Base-by-base conservation (phyloP, 2,797 vertebrate species). In the Myotis findleyi region DNA sequence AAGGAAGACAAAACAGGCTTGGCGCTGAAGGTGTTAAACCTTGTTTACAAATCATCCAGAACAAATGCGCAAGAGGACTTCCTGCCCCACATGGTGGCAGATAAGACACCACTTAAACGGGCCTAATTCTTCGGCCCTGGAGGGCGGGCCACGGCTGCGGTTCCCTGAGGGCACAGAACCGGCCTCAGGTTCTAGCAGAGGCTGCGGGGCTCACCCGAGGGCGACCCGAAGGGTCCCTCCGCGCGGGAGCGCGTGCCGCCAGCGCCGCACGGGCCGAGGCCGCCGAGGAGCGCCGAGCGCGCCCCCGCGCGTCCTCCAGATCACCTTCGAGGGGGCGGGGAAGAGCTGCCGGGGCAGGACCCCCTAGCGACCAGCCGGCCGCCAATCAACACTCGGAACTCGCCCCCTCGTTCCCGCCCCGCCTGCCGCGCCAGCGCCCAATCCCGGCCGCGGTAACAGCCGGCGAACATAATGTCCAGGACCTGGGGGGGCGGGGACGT, bases 261-360 rank as follows among this genome's bases (percentile, higher is more conserved):
- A 0, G 91, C 64, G 41, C 44, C 47, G 3, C 3, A 27, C 8
- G 0, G 18, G 86, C 83, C 36, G 5, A 75, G 8, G 71, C 59
- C 0, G 27, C 49, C 1, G 0, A 0, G 1, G 1, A 6, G 0
- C 17, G 14, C 18, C 3, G 64, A 6, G 47, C 27, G 94, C 95
- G 83, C 55, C 38, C 75, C 23, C 83, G 94, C 83, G 75, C 93
- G 97, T 97, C 98, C 98, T 98, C 98, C 98, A 98, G 95, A 83
- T 98, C 98, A 98, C 98, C 98, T 98, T 98, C 98, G 98, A 82
- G 96, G 95, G 84, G 92, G 95, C 85, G 72, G 95, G 41, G 86
- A 20, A 68, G 53, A 33, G 55, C 23, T 1, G 82, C 55, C 14
- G 0, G 23, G 27, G 8, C 72, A 66, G 57, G 75, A 20, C 91